Evolutionary conservation across 2,113 vertebrate genomes (phyloP).

Genomic region (Megaceryle torquata): DNA sequence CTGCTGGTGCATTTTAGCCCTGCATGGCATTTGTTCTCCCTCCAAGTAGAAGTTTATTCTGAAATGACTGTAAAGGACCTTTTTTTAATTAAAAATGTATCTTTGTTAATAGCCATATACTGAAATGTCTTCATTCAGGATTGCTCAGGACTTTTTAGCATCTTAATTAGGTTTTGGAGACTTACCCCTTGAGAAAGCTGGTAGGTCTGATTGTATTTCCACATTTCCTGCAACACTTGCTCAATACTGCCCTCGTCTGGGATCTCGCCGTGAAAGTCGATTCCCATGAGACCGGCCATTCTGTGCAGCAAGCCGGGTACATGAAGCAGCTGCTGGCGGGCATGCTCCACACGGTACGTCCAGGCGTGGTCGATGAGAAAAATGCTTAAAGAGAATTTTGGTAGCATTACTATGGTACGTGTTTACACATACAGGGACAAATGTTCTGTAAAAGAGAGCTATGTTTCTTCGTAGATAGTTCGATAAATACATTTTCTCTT

Average conservation of each 20-base stretch:
- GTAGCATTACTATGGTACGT: accelerated
- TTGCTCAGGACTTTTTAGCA: not conserved
- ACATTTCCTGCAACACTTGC: constrained; percentile 87
- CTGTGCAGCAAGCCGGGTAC: constrained; percentile 85
- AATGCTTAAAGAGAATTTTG: constrained; percentile 73
- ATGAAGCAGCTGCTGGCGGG: constrained; percentile 84
- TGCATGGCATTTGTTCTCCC: not conserved
- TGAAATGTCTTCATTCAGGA: not conserved
- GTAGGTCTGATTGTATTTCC: constrained; percentile 97
- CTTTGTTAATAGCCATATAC: not conserved
- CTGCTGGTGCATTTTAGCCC: not conserved
- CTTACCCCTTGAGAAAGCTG: constrained; percentile 88
- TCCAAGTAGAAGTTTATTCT: not conserved
- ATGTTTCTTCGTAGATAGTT: accelerated
- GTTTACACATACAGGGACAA: not conserved
- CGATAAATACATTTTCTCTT: not conserved
- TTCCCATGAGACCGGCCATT: constrained; percentile 88
- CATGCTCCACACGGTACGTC: constrained; percentile 81
- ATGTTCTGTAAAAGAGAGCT: not conserved
- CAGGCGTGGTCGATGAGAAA: constrained; percentile 94
- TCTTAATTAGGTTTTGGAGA: not conserved
- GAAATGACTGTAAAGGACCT: not conserved
- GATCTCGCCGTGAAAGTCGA: constrained; percentile 85
- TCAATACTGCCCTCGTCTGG: constrained; percentile 78
- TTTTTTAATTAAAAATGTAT: not conserved